These are phyloP conservation scores for Microtus ochrogaster DNA, from an alignment of 2,113 vertebrate species.

Conservation along the genomic window DNA sequence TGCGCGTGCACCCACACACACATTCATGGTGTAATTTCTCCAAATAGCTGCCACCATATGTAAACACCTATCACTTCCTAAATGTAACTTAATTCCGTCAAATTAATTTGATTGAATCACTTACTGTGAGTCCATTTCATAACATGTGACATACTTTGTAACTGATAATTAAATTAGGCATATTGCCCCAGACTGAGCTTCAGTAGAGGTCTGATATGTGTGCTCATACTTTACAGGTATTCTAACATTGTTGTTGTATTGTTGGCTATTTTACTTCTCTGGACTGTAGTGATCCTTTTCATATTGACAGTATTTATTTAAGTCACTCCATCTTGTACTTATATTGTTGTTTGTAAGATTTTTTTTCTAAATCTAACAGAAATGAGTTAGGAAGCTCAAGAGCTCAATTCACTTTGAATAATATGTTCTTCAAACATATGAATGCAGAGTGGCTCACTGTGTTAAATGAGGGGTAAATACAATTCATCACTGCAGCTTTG, in stretches of 20 bases:
- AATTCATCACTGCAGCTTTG: background rate
- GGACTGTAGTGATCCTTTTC: background rate
- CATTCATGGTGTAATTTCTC: background rate
- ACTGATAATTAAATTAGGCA: background rate
- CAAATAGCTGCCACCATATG: background rate
- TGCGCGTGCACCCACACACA: background rate
- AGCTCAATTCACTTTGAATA: background rate
- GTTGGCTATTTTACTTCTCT: background rate
- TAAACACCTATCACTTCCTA: background rate
- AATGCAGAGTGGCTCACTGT: background rate
- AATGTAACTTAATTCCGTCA: background rate
- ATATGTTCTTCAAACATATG: background rate
- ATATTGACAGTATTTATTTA: background rate
- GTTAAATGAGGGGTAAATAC: background rate
- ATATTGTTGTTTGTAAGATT: background rate
- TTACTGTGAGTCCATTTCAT: background rate
- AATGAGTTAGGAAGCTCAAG: background rate
- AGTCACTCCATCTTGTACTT: background rate
- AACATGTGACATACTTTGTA: background rate
- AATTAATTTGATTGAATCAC: background rate
- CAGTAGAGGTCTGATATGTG: background rate
- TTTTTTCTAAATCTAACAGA: background rate
- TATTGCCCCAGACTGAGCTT: background rate
- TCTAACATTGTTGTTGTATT: background rate
- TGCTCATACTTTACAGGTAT: background rate